Evolutionary conservation across 92 coral and sea anemone species (phyloP).

Genomic region (Siderastrea radians): DNA sequence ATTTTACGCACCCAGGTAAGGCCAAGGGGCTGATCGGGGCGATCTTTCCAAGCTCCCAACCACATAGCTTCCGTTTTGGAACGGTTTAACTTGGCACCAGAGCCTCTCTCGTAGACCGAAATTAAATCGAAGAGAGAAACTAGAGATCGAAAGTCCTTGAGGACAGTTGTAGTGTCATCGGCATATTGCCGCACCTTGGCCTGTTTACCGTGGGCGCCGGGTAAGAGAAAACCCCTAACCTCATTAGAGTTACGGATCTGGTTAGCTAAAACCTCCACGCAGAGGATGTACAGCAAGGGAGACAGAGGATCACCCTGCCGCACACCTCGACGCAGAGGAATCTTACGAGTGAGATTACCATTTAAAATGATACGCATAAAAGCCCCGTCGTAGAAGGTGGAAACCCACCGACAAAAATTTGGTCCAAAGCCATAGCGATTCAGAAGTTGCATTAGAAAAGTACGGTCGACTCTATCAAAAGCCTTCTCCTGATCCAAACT

Average conservation of each 20-base stretch:
- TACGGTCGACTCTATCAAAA: slow-evolving; percentile 46
- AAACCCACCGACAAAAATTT: neutral
- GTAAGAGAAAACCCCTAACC: slow-evolving; percentile 24
- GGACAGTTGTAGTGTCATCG: slow-evolving; percentile 42
- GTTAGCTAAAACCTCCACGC: slow-evolving; percentile 32
- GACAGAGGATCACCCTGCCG: too few species aligned
- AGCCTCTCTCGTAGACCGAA: slow-evolving; percentile 32
- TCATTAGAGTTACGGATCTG: neutral
- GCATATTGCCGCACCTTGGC: slow-evolving; percentile 36
- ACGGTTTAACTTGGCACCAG: slow-evolving; percentile 23
- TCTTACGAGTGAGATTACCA: neutral
- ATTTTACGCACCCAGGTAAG: slow-evolving; percentile 1
- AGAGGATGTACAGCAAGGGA: slow-evolving; percentile 30
- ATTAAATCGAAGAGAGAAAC: neutral
- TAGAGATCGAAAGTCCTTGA: slow-evolving; percentile 11
- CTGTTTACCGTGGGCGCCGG: slow-evolving; percentile 14
- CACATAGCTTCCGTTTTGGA: slow-evolving; percentile 19
- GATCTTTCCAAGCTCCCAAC: neutral
- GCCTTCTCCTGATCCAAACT: slow-evolving; percentile 58
- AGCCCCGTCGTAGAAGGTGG: neutral
- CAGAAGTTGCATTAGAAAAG: neutral
- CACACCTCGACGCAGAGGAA: too few species aligned
- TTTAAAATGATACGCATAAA: neutral
- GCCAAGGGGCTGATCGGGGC: neutral
- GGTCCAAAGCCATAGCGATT: slow-evolving; percentile 20